phyloP scores from a whole-genome alignment of 2,113 vertebrate species.

The Carassius carassius region DNA sequence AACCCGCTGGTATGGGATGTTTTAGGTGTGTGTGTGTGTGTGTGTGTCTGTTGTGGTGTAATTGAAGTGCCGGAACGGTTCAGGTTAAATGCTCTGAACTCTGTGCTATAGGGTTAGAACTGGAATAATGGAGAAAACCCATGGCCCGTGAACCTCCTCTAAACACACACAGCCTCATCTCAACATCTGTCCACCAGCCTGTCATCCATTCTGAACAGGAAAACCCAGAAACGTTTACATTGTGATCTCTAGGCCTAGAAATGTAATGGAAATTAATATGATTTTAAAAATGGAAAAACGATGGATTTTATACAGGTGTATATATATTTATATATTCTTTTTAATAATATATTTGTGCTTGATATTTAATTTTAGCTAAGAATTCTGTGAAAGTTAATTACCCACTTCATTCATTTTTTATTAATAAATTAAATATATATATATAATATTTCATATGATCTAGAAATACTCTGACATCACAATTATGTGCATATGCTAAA shows the following conservation, averaged over 20 bases:
- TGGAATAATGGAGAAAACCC: constrained; percentile 70
- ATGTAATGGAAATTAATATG: background rate
- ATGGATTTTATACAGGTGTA: background rate
- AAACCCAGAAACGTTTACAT: background rate
- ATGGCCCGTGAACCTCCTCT: constrained; percentile 60
- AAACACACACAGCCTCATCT: constrained; percentile 24
- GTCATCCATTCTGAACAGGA: background rate
- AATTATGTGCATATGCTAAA: background rate
- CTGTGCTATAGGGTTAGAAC: constrained; percentile 58
- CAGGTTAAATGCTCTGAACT: constrained; percentile 75
- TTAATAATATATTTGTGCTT: too few relatives aligned
- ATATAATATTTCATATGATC: too few relatives aligned
- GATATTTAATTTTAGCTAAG: too few relatives aligned
- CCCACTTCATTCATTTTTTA: too few relatives aligned
- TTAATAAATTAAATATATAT: too few relatives aligned
- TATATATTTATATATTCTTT: too few relatives aligned
- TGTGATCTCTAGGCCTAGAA: background rate
- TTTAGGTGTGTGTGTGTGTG: constrained; percentile 30
- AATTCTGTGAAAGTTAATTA: too few relatives aligned
- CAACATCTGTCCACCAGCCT: constrained; percentile 16
- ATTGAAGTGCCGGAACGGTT: constrained; percentile 59
- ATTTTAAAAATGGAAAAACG: background rate
- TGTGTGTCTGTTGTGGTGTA: constrained; percentile 39
- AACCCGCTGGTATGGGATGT: background rate
- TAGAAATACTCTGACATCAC: background rate